These are phyloP conservation scores for Pseudomyrmex pallidus DNA, from an alignment of 1,140 invertebrate genomes.

Conservation along the genomic window DNA sequence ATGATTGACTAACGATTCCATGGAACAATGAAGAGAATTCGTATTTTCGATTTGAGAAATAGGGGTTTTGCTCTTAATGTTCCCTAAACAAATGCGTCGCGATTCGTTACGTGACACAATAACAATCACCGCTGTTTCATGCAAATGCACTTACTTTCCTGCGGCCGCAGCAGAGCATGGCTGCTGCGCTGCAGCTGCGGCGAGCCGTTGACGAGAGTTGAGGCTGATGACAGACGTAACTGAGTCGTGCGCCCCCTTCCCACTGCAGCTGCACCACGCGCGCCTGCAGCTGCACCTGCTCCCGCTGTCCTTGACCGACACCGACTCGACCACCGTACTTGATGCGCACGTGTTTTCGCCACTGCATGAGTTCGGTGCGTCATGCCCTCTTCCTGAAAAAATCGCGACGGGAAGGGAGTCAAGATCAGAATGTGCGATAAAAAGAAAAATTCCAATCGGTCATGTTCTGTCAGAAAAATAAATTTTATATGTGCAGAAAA, in stretches of 20 bases:
- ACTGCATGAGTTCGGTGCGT: constrained; percentile 85
- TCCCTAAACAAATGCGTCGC: background rate
- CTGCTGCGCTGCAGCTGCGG: constrained; percentile 82
- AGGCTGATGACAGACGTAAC: constrained; percentile 84
- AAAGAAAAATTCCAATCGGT: too few species aligned
- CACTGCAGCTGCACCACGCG: constrained; percentile 84
- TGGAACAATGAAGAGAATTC: too few species aligned
- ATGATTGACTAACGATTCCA: too few species aligned
- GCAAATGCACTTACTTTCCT: constrained; percentile 88
- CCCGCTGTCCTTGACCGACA: constrained; percentile 84
- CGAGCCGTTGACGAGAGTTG: constrained; percentile 80
- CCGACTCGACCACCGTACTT: constrained; percentile 86
- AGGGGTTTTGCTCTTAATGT: too few species aligned
- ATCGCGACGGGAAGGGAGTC: background rate
- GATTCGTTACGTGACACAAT: background rate
- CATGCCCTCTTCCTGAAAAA: constrained; percentile 84
- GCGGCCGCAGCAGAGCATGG: constrained; percentile 94
- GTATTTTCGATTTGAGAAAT: too few species aligned
- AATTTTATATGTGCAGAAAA: too few species aligned
- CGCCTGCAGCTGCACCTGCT: constrained; percentile 83
- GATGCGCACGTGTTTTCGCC: constrained; percentile 86
- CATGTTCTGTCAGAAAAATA: too few species aligned
- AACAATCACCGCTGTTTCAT: background rate
- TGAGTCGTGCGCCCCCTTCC: constrained; percentile 82
- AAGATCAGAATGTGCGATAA: background rate